Percentiles rank a stretch among this genome's conserved stretches.
Evolutionary conservation across 1,140 invertebrate species (phyloP).

Genomic region (Papilio glaucus): DNA sequence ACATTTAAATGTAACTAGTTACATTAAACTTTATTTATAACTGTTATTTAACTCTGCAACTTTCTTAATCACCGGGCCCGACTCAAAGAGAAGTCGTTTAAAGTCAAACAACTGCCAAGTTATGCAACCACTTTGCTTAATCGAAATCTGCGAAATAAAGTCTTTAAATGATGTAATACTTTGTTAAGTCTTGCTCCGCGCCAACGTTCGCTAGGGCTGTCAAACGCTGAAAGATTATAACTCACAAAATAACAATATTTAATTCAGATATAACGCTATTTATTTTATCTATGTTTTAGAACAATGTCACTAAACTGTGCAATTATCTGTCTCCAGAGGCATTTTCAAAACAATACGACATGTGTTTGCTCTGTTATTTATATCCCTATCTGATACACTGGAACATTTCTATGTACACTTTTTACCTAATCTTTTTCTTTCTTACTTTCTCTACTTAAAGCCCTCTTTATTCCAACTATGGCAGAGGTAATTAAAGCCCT

Average conservation of each 20-base stretch:
- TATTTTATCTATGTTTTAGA: too few relatives aligned
- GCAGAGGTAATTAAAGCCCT: too few relatives aligned
- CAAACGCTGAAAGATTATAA: background rate
- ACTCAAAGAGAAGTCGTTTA: conserved; percentile 18
- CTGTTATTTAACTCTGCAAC: background rate
- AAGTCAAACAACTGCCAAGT: conserved; percentile 21
- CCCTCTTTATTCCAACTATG: too few relatives aligned
- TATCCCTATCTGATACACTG: too few relatives aligned
- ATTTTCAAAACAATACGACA: too few relatives aligned
- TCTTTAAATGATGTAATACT: conserved; percentile 24
- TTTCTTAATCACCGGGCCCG: background rate
- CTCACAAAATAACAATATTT: background rate
- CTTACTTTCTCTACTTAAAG: too few relatives aligned
- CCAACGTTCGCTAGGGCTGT: background rate
- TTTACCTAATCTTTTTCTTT: too few relatives aligned
- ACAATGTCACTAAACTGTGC: too few relatives aligned
- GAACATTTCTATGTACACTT: too few relatives aligned
- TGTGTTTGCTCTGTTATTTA: too few relatives aligned
- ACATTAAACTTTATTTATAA: conserved; percentile 9
- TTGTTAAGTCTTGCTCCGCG: conserved; percentile 13
- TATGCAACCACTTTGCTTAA: conserved; percentile 27
- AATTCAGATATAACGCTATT: too few relatives aligned
- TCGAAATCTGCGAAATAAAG: conserved; percentile 28
- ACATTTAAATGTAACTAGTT: conserved; percentile 8
- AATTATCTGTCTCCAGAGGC: too few relatives aligned